Base-by-base conservation (phyloP, 35 echinoderm and acorn worm species). In the Ptychodera flava region DNA sequence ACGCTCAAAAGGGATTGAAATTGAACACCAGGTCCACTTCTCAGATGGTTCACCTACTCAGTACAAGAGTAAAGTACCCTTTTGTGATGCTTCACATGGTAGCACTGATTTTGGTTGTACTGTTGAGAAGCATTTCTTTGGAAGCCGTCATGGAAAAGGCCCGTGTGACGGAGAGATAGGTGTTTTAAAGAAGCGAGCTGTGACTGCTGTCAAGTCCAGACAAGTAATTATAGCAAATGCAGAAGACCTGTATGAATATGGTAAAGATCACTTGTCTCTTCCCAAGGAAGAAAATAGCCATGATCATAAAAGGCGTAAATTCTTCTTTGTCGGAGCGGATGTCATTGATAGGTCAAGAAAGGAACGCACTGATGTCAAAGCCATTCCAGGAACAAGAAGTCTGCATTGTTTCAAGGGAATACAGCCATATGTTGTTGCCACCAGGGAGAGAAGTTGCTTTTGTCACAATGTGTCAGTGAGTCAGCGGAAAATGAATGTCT, bases 161-260 rank as follows among this genome's bases (percentile, higher is more conserved):
- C 88, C 88, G 1, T 93, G 92, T 79, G 92, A 93, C 31, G 1
- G 88, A 1, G 92, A 93, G 80, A 93, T 93, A 29, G 88, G 92
- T n/a, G 88, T 93, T 14, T 28, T 93, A 1, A 93, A 93, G 79
- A 93, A 90, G 75, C 28, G 38, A 77, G 81, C 82, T 6, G 12
- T 1, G 16, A 34, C 29, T 76, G 82, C 88, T 31, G 88, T 84
- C 0, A 84, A 53, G 79, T 30, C 0, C 0, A 85, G 88, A 33
- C 30, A 85, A 35, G 80, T 85, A 0, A 36, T 90, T 14, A 85
- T 85, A 15, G 29, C 35, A 12, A 36, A 78, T 77, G 81, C 38
- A 15, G 38, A 85, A 78, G 82, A 84, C 45, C 34, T 82, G 0
- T 88, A 29, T 35, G 82, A 82, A 1, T 88, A 81, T 82, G 34